Percentiles rank a stretch among this genome's conserved stretches.
Conservation (phyloP, 2,113 vertebrate species). For the Brevimyrus niger region DNA sequence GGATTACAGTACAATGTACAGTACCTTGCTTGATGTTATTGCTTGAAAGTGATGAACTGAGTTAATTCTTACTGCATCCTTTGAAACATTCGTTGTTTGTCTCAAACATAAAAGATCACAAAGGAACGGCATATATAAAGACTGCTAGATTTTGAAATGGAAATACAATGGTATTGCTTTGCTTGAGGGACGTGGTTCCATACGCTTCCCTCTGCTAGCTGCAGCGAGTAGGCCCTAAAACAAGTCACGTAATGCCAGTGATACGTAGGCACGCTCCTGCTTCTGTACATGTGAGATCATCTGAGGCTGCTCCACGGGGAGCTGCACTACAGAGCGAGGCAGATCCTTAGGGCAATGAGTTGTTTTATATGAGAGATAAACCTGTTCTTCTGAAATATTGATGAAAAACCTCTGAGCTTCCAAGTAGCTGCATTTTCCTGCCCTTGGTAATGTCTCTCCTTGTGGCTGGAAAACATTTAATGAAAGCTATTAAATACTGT, state of each 20-base stretch:
- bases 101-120: neutral
- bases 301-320: neutral
- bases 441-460: conserved; percentile 16
- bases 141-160: neutral
- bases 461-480: conserved; percentile 12
- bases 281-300: conserved; percentile 4
- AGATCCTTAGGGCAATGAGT: conserved; percentile 6
- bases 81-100: neutral
- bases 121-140: neutral
- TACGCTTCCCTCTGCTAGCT: neutral
- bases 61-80: neutral
- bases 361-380: conserved; percentile 21
- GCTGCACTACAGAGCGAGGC: neutral
- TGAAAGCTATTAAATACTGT: conserved; percentile 19
- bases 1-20: neutral
- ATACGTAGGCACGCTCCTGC: neutral
- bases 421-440: conserved; percentile 6
- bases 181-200: neutral
- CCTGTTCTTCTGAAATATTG: conserved; percentile 22
- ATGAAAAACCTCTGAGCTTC: conserved; percentile 13
- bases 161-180: neutral
- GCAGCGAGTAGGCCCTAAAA: neutral
- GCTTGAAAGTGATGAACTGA: neutral
- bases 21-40: neutral
- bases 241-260: neutral